These are phyloP conservation scores for Acanthurus tractus DNA, from an alignment of 2,797 vertebrate genomes.

Conservation along the genomic window DNA sequence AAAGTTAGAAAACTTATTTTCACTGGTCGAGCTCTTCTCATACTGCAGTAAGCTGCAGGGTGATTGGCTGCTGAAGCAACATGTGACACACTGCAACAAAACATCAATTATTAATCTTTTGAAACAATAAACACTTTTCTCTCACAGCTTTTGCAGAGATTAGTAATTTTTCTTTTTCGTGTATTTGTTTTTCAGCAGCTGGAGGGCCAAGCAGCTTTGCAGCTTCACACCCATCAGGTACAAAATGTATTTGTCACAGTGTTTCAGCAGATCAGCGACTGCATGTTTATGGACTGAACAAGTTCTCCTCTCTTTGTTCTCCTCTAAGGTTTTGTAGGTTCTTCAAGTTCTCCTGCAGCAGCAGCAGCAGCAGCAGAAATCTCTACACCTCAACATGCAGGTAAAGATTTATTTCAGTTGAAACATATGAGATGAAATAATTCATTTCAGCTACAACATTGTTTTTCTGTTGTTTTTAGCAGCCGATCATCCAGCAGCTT, in stretches of 20 bases:
- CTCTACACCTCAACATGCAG: constrained; percentile 38
- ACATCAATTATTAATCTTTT: not conserved
- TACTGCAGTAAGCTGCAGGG: not conserved
- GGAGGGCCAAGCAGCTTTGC: constrained; percentile 59
- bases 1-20: too few relatives aligned
- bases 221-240: constrained; percentile 57
- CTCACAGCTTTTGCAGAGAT: not conserved
- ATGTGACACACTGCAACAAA: not conserved
- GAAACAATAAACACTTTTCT: not conserved
- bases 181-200: constrained; percentile 45
- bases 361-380: constrained; percentile 20
- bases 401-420: constrained; percentile 22
- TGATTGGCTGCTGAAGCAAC: not conserved
- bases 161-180: not conserved
- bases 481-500: not conserved
- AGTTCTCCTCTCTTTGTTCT: not conserved
- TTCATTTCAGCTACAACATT: too few relatives aligned
- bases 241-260: not conserved
- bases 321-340: constrained; percentile 6
- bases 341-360: too few relatives aligned
- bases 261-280: not conserved
- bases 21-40: too few relatives aligned
- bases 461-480: constrained; percentile 9
- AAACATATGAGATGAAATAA: too few relatives aligned
- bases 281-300: not conserved